Evolutionary conservation across 2,113 vertebrate genomes (phyloP).

Genomic region (Macrotus californicus): DNA sequence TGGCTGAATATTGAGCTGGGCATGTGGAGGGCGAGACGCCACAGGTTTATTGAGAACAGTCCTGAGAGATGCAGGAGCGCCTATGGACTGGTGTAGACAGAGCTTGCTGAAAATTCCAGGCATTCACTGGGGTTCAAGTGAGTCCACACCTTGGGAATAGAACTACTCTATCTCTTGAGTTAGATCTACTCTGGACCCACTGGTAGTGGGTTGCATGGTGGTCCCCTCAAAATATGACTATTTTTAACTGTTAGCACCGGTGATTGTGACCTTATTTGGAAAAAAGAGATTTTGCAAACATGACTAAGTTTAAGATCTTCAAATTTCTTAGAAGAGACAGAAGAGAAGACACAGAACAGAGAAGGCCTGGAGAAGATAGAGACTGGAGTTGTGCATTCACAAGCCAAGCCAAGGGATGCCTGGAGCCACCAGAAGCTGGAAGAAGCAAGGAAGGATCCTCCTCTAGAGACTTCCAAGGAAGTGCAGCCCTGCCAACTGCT

Average conservation of each 20-base stretch:
- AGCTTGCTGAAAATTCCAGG: not conserved
- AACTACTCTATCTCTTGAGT: not conserved
- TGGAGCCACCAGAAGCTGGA: not conserved
- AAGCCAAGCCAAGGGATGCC: not conserved
- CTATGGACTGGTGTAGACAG: not conserved
- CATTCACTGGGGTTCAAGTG: not conserved
- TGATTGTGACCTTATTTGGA: not conserved
- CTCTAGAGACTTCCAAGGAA: not conserved
- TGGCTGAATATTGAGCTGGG: not conserved
- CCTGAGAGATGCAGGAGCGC: not conserved
- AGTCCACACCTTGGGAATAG: not conserved
- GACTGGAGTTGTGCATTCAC: not conserved
- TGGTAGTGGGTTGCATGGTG: not conserved
- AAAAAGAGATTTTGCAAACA: not conserved
- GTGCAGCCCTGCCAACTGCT: not conserved
- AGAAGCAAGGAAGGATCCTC: not conserved
- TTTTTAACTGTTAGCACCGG: not conserved
- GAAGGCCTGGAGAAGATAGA: not conserved
- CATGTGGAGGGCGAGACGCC: fast-evolving
- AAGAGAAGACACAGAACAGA: not conserved
- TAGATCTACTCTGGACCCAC: not conserved
- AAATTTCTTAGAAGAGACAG: not conserved
- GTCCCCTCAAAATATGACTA: not conserved
- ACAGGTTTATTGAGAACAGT: not conserved
- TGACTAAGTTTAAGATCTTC: not conserved